Base-by-base conservation (phyloP, 2,888 invertebrate species). In the Nemurella pictetii region DNA sequence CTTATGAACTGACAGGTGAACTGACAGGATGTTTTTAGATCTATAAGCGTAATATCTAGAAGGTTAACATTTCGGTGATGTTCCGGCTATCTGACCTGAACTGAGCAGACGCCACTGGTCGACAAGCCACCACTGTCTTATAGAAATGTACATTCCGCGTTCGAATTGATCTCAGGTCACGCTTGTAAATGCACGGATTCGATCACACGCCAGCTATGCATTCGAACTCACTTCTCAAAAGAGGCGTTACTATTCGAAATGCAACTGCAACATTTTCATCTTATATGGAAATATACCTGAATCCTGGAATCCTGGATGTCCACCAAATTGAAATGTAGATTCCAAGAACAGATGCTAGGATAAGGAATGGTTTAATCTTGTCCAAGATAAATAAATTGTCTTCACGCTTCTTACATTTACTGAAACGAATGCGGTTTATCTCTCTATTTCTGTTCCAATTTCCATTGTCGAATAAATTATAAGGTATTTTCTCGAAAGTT, bases 271-370 rank as follows among this genome's bases (percentile, higher is more conserved):
- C 15, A 55, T 55, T 55, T 55, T 12, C 55, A 55, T 55, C 55
- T 55, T 55, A 55, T 55, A 27, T 78, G 78, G 28, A 78, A 29
- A 78, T 78, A 9, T 27, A 78, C 78, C 78, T 78, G 78, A 30
- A 28, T 12, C n/a, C n/a, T n/a, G n/a, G 78, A 78, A 78, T 29
- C 28, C 28, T 78, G 78, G 78, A 78, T 27, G 78, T 29, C 30
- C 78, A 78, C 78, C 78, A 78, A 78, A 78, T 78, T 78, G 78
- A 78, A 29, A 78, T 78, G 78, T 78, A 78, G 30, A 78, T 30
- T 78, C 78, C 28, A 7, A 30, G 29, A 29, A 28, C 30, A 30
- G 28, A 28, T 78, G 78, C 15, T 4, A 28, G 28, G 30, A 78
- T 29, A 4, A 78, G n/a, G 28, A 27, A 78, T 78, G 12, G 28